A percentile compares a stretch with the other conserved stretches of the same genome.
Evolutionary conservation across 2,113 vertebrate genomes (phyloP).

Genomic region (Trochalopteron elliotii): DNA sequence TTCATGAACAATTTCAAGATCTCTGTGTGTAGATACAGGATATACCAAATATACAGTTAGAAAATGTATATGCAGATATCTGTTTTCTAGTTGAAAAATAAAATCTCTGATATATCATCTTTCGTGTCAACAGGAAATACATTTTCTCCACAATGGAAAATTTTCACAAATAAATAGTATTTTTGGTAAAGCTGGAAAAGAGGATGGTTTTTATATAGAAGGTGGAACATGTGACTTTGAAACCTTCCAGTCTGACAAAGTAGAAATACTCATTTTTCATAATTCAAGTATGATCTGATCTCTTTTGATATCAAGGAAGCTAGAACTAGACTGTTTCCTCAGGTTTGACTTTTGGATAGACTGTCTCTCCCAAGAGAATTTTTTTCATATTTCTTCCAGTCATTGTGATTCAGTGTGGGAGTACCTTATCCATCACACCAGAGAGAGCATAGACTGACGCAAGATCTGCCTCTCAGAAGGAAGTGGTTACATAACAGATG

Average conservation of each 20-base stretch:
- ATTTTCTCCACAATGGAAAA: background rate
- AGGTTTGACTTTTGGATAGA: background rate
- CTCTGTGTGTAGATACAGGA: background rate
- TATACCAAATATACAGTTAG: background rate
- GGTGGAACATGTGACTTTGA: background rate
- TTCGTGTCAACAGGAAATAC: background rate
- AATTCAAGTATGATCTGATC: background rate
- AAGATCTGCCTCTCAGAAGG: background rate
- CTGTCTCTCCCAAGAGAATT: background rate
- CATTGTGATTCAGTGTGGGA: background rate
- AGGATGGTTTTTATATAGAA: fast-evolving
- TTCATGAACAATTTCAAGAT: background rate
- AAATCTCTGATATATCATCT: background rate
- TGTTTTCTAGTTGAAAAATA: background rate
- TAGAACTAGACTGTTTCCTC: background rate
- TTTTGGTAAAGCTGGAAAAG: background rate
- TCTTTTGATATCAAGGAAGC: background rate
- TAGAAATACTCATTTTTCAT: background rate
- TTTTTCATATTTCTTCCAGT: background rate
- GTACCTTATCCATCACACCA: background rate
- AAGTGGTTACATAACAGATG: background rate
- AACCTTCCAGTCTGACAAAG: background rate
- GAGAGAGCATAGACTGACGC: fast-evolving
- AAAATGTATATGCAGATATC: background rate
- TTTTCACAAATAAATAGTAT: background rate